Evolutionary conservation across 2,113 vertebrate species (phyloP).

Genomic region (Ceuthmochares aereus): DNA sequence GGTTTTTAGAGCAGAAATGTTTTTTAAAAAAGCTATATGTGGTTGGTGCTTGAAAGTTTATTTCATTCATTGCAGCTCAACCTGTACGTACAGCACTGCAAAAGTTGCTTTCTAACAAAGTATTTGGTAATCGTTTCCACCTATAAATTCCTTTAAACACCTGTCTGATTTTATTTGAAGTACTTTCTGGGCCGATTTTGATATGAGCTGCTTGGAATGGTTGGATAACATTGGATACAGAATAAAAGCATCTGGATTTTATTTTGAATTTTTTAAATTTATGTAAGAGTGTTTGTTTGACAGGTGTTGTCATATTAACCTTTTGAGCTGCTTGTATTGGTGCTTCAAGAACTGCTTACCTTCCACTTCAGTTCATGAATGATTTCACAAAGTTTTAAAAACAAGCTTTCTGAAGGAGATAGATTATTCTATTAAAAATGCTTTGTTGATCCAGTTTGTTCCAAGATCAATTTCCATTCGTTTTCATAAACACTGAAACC

Average conservation of each 20-base stretch:
- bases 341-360: neutral
- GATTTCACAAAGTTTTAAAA: neutral
- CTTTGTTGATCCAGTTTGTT: neutral
- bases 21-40: fast-evolving
- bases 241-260: neutral
- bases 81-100: neutral
- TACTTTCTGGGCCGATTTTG: neutral
- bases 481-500: neutral
- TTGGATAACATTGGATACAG: neutral
- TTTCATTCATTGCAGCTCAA: neutral
- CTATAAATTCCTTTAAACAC: neutral
- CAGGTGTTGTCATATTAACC: neutral
- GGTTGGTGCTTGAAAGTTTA: neutral
- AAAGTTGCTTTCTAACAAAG: neutral
- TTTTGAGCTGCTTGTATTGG: neutral
- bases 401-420: neutral
- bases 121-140: neutral
- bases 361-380: neutral
- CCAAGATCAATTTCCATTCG: neutral
- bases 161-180: neutral
- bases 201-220: neutral
- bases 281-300: neutral
- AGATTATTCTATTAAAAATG: neutral
- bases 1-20: neutral
- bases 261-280: neutral